Evolutionary conservation across 2,113 vertebrate species (phyloP), one percentile per base, ranked within the genome.

Genomic region (Dasyornis broadbenti): DNA sequence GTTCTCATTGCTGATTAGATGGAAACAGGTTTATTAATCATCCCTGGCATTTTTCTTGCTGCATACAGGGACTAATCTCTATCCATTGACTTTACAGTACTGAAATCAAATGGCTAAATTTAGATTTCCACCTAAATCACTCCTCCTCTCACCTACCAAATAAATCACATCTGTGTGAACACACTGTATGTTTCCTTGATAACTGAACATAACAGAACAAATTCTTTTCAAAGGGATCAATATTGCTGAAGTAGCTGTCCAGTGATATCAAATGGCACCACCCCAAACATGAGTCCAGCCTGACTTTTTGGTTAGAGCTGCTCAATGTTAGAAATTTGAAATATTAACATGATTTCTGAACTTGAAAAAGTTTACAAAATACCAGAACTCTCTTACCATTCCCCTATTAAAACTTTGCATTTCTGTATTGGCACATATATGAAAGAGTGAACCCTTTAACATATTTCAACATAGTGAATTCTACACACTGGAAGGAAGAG

Each of bases 1-100:
- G 37, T 40, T 85, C 22, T 82, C 12, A 7, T 30, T 42, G 61
- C 69, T 47, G 30, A 53, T 61, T 57, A 75, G 54, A 70, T 54
- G 60, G 63, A 80, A 84, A 54, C 27, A 82, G 21, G 27, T 52
- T 86, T 60, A 66, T 87, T 56, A 88, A 90, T 79, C 11, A 59
- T 33, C 18, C 18, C 16, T 8, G 3, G 35, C 6, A 56, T 72
- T 95, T 75, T 85, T 76, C 44, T 71, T 79, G 47, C 57, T 52
- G 45, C 82, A 93, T 24, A 33, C 28, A 82, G 63, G 71, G 63
- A 65, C 54, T 61, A 44, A 69, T 37, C 45, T 65, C 60, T 49
- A 12, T 15, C 59, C 50, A 28, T 12, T 81, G 54, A 35, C 39
- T 65, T 44, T 35, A 52, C 16, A 64, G 18, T 24, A 39, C 35